Evolutionary conservation across 2,888 invertebrate species (phyloP), one percentile per base, ranked within the genome.

Genomic region (Nematopogon swammerdamellus): DNA sequence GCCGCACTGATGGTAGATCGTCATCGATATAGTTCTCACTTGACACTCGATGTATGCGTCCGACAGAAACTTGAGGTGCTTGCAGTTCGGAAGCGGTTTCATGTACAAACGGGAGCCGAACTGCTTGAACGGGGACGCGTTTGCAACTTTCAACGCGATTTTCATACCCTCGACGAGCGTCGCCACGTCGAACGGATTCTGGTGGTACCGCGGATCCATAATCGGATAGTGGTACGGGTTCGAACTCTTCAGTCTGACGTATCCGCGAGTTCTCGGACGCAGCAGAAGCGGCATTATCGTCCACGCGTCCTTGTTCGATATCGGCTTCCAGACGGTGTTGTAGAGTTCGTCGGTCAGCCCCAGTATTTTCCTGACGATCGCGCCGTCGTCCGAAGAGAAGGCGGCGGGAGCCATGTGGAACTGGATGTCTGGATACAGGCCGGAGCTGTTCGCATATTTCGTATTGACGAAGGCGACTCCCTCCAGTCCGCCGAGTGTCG

Each of bases 391-490:
- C 0, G 92, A 91, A 51, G 88, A 88, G 43, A 92, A 87, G 0
- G 91, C 91, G 1, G 95, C 92, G 1, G 95, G 94, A 2, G 94
- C 93, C 88, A 95, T 94, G 62, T 95, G 95, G 59, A 95, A 91
- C 60, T 95, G 93, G 45, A 95, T 87, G 59, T 95, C 95, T 0
- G 95, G 95, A 85, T 91, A 92, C 54, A 87, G 82, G 1, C 87
- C 84, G 2, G 88, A 85, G 47, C 80, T 75, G 60, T 94, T 94
- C 0, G 92, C 92, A 58, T 86, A 91, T 53, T 86, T 88, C 0
- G 95, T 93, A 57, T 91, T 91, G 0, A 95, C 87, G 66, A 94
- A 95, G 2, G 90, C 94, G 49, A 94, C 73, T 0, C 92, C 93
- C 72, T 95, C 95, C 5, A 95, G 87, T 0, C 94, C 95, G 2